These are phyloP conservation scores for Lordiphosa stackelbergi DNA, from an alignment of 1,140 invertebrate species.

Conservation along the genomic window DNA sequence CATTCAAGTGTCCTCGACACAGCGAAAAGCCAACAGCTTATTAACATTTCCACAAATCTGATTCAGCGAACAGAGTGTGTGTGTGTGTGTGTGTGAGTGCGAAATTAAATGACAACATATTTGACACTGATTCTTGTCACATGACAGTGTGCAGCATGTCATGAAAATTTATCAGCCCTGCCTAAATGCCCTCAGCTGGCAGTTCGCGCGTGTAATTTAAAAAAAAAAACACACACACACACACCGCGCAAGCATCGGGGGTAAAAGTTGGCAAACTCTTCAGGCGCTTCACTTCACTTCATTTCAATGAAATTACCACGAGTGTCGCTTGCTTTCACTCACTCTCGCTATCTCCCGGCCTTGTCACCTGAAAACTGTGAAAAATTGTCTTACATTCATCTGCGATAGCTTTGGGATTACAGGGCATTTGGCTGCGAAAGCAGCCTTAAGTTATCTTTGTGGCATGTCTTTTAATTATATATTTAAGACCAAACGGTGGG, in stretches of 20 bases:
- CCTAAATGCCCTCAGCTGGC: constrained; percentile 51
- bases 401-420: background rate
- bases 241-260: constrained; percentile 7
- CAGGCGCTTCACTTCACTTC: constrained; percentile 29
- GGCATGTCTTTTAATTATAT: constrained; percentile 11
- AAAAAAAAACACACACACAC: no score
- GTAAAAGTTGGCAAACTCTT: constrained; percentile 25
- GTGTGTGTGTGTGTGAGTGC: constrained; percentile 49
- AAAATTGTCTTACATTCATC: constrained; percentile 4
- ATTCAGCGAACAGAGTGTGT: constrained; percentile 21
- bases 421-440: background rate
- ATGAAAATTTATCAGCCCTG: constrained; percentile 68
- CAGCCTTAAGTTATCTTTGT: constrained; percentile 14
- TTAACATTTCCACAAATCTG: constrained; percentile 72
- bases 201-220: constrained; percentile 54
- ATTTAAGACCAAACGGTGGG: background rate
- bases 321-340: constrained; percentile 13
- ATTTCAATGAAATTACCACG: constrained; percentile 55
- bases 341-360: background rate
- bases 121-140: constrained; percentile 75
- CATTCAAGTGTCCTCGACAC: constrained; percentile 27
- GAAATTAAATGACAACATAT: constrained; percentile 76
- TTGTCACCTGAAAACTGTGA: background rate
- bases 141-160: constrained; percentile 58
- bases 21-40: constrained; percentile 55